Conservation (phyloP, 2,888 invertebrate genomes). For the Graphium colonna region DNA sequence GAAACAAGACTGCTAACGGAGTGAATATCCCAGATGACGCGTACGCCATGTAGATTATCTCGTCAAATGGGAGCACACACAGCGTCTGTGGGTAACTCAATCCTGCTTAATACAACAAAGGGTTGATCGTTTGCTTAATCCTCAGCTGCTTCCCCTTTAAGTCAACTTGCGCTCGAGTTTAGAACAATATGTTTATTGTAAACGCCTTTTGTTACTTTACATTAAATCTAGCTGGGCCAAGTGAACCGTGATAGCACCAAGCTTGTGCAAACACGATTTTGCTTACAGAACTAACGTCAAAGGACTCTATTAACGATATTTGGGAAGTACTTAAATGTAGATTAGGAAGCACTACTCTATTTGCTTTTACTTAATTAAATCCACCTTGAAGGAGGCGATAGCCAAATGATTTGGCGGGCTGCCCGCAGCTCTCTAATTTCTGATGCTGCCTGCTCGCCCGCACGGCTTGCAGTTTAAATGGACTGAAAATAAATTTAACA, state of each 20-base stretch:
- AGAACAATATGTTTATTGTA: slow-evolving; percentile 11
- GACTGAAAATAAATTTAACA: no score
- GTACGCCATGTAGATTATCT: slow-evolving; percentile 14
- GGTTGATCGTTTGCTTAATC: slow-evolving; percentile 36
- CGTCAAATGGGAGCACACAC: slow-evolving; percentile 13
- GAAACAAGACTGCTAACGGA: background rate
- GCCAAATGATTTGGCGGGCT: background rate
- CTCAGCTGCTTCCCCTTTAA: slow-evolving; percentile 22
- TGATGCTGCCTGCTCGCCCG: no score
- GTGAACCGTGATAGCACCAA: background rate
- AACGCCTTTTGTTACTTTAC: slow-evolving; percentile 5
- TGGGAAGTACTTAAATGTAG: background rate
- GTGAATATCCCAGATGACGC: slow-evolving; percentile 11
- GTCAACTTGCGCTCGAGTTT: slow-evolving; percentile 12
- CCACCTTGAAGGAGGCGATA: background rate
- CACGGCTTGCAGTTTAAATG: no score
- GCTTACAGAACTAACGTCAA: background rate
- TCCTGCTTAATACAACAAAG: slow-evolving; percentile 37
- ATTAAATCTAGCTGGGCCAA: no score
- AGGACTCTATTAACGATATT: background rate
- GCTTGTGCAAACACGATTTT: background rate
- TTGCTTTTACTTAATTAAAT: background rate
- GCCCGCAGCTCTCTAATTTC: background rate
- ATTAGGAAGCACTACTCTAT: background rate
- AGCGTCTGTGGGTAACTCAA: slow-evolving; percentile 20